These are phyloP conservation scores for Luperina testacea DNA, from an alignment of 2,888 invertebrate species.

Conservation along the genomic window DNA sequence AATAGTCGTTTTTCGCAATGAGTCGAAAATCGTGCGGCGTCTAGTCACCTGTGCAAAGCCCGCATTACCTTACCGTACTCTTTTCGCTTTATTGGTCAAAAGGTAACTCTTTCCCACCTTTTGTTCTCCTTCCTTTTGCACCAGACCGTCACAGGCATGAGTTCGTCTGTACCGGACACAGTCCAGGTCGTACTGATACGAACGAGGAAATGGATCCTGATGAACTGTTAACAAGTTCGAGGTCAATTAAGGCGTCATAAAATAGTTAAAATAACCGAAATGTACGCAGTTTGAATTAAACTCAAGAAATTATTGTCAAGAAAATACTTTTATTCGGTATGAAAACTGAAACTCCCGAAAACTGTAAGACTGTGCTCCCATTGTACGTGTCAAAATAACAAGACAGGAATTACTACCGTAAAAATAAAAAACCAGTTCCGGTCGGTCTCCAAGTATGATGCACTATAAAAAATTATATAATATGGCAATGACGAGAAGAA, in stretches of 20 bases:
- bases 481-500: not conserved
- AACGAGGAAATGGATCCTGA: slow-evolving; percentile 88
- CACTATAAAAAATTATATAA: not conserved
- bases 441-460: not conserved
- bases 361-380: not conserved
- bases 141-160: slow-evolving; percentile 79
- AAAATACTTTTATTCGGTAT: not conserved
- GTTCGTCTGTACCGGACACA: slow-evolving; percentile 85
- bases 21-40: not conserved
- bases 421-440: too few species aligned
- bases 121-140: slow-evolving; percentile 50
- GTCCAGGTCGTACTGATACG: slow-evolving; percentile 90
- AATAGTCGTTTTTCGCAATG: not conserved
- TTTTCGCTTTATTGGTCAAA: not conserved
- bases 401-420: not conserved
- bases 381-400: not conserved
- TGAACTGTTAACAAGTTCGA: slow-evolving; percentile 70
- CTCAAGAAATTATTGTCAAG: not conserved
- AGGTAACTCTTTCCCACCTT: slow-evolving; percentile 35
- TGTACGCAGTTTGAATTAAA: not conserved
- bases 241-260: not conserved
- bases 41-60: not conserved
- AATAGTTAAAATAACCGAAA: not conserved
- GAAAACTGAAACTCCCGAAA: not conserved
- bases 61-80: not conserved